phyloP scores from a whole-genome alignment of 2,797 vertebrate genomes.

The Scarus forsteni region DNA sequence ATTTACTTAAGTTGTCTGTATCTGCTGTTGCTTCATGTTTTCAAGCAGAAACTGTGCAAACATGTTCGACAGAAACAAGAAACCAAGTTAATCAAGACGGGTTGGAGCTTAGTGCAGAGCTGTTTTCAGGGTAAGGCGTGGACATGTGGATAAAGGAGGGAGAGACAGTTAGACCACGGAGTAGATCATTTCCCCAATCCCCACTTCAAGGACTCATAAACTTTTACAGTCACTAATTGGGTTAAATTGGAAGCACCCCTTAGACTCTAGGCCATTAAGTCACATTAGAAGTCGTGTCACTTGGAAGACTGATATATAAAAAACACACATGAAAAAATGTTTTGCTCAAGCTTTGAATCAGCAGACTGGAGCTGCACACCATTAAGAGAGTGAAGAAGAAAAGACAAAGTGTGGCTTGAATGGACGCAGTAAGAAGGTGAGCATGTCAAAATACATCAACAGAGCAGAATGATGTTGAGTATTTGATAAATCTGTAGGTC shows the following conservation, averaged over 20 bases:
- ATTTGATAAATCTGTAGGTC: no score
- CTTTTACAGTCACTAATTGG: conserved; percentile 53
- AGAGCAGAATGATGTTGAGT: no score
- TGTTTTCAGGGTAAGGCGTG: conserved; percentile 20
- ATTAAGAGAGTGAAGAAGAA: background rate
- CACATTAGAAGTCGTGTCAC: conserved; percentile 44
- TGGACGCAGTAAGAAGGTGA: background rate
- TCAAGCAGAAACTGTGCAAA: background rate
- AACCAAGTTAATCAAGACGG: background rate
- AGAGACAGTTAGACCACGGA: conserved; percentile 16
- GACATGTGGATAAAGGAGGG: conserved; percentile 10
- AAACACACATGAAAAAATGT: conserved; percentile 8
- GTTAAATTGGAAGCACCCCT: conserved; percentile 43
- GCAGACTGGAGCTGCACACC: conserved; percentile 6
- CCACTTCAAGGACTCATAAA: conserved; percentile 50
- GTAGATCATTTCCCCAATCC: conserved; percentile 36
- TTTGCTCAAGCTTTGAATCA: background rate
- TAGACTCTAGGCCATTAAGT: conserved; percentile 40
- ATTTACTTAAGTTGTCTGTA: background rate
- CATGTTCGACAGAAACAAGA: conserved; percentile 1
- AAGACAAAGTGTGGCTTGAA: background rate
- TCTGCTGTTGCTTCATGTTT: background rate
- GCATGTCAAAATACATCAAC: no score
- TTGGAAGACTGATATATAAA: conserved; percentile 26
- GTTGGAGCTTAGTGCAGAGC: conserved; percentile 13